phyloP scores from a whole-genome alignment of 2,113 vertebrate species.

The Pithys albifrons region DNA sequence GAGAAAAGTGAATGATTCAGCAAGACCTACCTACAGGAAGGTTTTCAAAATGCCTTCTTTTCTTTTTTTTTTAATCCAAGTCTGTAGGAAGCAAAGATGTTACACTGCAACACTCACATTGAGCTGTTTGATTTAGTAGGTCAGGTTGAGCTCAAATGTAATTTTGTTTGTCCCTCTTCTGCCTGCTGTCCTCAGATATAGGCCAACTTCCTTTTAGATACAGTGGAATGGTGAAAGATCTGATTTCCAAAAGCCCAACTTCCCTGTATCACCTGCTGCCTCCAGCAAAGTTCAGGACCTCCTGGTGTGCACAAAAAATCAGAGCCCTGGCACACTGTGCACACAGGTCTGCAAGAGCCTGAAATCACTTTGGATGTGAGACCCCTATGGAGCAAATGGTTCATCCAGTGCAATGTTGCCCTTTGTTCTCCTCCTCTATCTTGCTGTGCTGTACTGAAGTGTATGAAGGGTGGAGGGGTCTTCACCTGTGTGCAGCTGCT shows the following conservation, averaged over 20 bases:
- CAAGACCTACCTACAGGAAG: background rate
- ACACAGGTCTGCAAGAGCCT: background rate
- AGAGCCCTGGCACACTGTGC: fast-evolving
- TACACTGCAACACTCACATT: background rate
- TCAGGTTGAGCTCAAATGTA: background rate
- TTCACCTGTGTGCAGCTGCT: fast-evolving
- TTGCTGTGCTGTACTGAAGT: background rate
- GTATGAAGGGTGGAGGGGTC: background rate
- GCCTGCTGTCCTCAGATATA: background rate
- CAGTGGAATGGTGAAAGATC: background rate
- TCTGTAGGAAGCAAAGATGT: background rate
- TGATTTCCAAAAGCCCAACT: background rate
- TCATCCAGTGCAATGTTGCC: background rate
- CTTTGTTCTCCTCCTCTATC: background rate
- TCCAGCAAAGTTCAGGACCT: background rate
- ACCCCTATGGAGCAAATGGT: background rate
- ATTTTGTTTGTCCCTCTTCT: background rate
- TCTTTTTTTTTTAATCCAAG: background rate
- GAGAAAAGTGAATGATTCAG: background rate
- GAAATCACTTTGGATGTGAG: background rate
- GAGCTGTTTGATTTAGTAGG: background rate
- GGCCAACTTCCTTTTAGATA: background rate
- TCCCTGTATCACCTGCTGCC: background rate
- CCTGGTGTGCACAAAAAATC: fast-evolving
- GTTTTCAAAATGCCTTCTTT: background rate